Base-by-base conservation (phyloP, 2,888 invertebrate species). In the Eristalis tenax region DNA sequence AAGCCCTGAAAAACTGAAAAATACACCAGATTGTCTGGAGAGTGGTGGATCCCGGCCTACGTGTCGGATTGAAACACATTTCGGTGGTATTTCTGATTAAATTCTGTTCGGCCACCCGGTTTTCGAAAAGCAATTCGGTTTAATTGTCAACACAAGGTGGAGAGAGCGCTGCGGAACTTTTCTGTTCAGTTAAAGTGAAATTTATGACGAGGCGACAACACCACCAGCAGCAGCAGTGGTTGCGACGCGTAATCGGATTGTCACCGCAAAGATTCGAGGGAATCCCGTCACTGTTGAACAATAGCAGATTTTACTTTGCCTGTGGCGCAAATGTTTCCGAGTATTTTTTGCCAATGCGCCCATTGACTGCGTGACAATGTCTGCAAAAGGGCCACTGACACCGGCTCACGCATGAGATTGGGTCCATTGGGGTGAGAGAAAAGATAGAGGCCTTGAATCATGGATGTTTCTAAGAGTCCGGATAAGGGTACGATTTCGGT, bases 21-120 rank as follows among this genome's bases (percentile, higher is more conserved):
- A 38, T 8, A 13, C 38, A 38, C 38, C 10, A 32, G 40, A 40
- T 43, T 15, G 43, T 59, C 23, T 32, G 11, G 4, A 22, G 23
- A 15, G 40, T 26, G 26, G 26, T 26, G 26, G 26, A 4, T 26
- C 28, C 28, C 28, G 28, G 4, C 2, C 28, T 4, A 2, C 4
- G 28, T 28, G 28, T 28, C 6, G 22, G 11, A 61, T 40, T 64
- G 50, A 8, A 15, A 23, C 40, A 40, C 43, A 81, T 50, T 50
- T 57, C 11, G 56, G 50, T 50, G 50, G 50, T 23, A 26, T 59
- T 59, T 40, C 15, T 82, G n/a, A 76, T 56, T 59, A 26, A 22
- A 57, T 57, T 23, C 10, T 22, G 57, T n/a, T 4, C 5, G 43
- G 43, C 26, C 59, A 3, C 8, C 13, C 15, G 59, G 59, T 10